Evolutionary conservation across 2,888 invertebrate genomes (phyloP), one percentile per base, ranked within the genome.

Genomic region (Trissolcus japonicus): DNA sequence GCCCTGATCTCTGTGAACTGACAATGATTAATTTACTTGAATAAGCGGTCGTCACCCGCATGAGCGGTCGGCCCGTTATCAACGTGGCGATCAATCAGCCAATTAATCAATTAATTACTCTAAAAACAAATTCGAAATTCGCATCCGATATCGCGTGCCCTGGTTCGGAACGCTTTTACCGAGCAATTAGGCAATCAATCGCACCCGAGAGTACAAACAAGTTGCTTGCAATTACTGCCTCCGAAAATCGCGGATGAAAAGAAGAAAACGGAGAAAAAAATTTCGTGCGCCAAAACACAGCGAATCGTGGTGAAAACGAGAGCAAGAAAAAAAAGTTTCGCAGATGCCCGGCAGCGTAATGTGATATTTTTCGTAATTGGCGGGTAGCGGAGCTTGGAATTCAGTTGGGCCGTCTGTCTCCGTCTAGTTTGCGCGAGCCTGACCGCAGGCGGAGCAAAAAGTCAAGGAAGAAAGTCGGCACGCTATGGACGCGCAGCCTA

Each of bases 401-500:
- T 68, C 71, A 63, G 73, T 63, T 63, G 51, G 61, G 66, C 40
- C 54, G 51, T 51, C 55, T 14, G 61, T 48, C 60, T 55, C 60
- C 43, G 62, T 61, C 57, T 48, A 65, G 68, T 59, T 56, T 67
- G 69, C 73, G 50, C 54, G 65, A 55, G 66, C 48, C 55, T 74
- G 61, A 72, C 55, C 59, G 68, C 71, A 60, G 61, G 65, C 62
- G 66, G 60, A 74, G 73, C 65, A 79, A 76, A 76, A 76, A 76
- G 76, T 62, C 69, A 50, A 55, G 73, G 21, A 66, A 76, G 63
- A 76, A 71, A 69, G 69, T 59, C 65, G 68, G 79, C 72, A 68
- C 72, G 78, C 76, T 83, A 84, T 83, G 82, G 82, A 83, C 69
- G 71, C 67, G 79, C 76, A 77, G 81, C 86, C 85, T 85, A 85